These are phyloP conservation scores for Copsychus sechellarum DNA, from an alignment of 2,113 vertebrate species.

Conservation along the genomic window DNA sequence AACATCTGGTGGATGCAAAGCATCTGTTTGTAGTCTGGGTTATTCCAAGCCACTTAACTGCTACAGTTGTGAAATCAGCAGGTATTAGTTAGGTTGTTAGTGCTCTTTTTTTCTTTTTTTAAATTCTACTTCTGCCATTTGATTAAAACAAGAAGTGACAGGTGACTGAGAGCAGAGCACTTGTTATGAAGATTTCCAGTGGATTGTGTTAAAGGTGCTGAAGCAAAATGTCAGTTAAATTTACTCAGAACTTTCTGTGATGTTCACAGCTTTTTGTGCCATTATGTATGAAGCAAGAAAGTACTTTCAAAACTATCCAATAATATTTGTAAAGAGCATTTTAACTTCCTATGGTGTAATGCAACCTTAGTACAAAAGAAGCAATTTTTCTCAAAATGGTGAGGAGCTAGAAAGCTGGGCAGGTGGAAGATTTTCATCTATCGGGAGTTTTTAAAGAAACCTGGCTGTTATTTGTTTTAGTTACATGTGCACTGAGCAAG, in stretches of 20 bases:
- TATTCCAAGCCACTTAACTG: background rate
- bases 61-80: background rate
- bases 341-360: background rate
- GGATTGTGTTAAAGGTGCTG: background rate
- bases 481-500: background rate
- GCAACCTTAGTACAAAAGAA: background rate
- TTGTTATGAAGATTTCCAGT: background rate
- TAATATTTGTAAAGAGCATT: background rate
- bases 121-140: background rate
- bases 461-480: slow-evolving; percentile 23
- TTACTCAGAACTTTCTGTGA: background rate
- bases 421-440: background rate
- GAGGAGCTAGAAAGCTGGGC: background rate
- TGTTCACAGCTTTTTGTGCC: background rate
- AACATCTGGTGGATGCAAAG: background rate
- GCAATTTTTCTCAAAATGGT: background rate
- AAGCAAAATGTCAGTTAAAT: background rate
- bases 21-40: background rate
- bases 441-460: background rate
- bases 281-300: background rate
- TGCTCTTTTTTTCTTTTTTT: background rate
- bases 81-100: background rate
- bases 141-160: background rate
- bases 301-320: background rate
- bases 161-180: background rate